Base-by-base conservation (phyloP, 2,888 invertebrate species). In the Mystacides longicornis region DNA sequence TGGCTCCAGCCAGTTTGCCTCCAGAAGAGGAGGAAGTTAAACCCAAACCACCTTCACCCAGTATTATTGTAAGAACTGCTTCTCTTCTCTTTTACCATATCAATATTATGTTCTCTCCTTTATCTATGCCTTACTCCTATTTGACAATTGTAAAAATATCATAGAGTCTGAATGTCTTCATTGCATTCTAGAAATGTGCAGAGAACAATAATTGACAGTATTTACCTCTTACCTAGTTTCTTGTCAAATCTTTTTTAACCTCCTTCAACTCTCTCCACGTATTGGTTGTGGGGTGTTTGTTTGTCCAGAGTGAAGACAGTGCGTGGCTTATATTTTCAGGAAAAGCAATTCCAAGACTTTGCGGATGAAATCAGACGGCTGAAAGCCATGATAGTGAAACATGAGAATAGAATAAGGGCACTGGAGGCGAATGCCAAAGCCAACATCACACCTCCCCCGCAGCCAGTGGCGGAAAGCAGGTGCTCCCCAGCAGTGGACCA, bases 381-480 rank as follows among this genome's bases (percentile, higher is more conserved):
- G 62, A 94, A 94, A 68, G 89, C 93, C n/a, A 90, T 94, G 71
- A 91, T 94, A 64, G 89, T 94, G 22, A 93, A 93, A 67, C 94
- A 94, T 68, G 94, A 94, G 75, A 93, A 91, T 64, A 79, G 90
- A 52, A 89, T 91, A 69, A 79, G 88, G 33, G 85, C 87, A 2
- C 73, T 90, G 9, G 90, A 91, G 68, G 86, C 86, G 16, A 64
- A 69, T 0, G 74, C 67, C 31, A 74, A 73, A 65, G 66, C 68
- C 3, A 52, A 27, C 27, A 54, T 43, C 62, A 60, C 20, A 63
- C 64, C 22, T 62, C 71, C 70, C 23, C 71, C 72, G 58, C 70
- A 71, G 19, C 71, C 72, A 59, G 70, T 69, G 47, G 66, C 71
- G 43, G 67, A 70, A 56, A 69, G 71, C 31, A 64, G 64, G 43